Conservation (phyloP, 2,797 vertebrate genomes). For the Falco columbarius region DNA sequence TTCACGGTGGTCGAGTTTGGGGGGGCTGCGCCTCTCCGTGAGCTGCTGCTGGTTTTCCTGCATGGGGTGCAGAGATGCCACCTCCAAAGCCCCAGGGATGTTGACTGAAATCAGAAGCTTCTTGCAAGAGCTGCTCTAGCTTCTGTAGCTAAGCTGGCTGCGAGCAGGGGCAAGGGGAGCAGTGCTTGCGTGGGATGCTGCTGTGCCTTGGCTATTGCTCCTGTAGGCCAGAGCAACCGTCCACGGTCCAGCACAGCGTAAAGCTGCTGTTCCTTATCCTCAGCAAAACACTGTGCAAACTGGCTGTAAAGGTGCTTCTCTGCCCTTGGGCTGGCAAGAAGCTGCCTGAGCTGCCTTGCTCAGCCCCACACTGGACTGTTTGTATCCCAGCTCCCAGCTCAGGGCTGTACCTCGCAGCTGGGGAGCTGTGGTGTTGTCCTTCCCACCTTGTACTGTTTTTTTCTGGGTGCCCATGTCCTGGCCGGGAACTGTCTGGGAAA, state of each 20-base stretch:
- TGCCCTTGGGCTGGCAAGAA: not conserved
- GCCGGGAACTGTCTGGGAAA: not conserved
- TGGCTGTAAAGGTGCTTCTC: not conserved
- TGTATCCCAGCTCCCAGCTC: not conserved
- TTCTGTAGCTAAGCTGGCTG: not conserved
- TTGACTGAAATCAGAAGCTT: not conserved
- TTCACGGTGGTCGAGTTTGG: accelerated
- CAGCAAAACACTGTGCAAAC: not conserved
- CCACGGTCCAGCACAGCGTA: too few relatives aligned
- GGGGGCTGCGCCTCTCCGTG: not conserved
- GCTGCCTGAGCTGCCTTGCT: not conserved
- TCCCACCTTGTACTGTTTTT: not conserved
- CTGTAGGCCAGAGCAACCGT: not conserved
- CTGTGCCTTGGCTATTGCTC: not conserved
- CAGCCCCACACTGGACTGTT: not conserved
- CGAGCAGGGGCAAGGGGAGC: not conserved
- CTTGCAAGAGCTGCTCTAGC: not conserved
- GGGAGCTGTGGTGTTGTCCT: not conserved
- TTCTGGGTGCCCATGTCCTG: not conserved
- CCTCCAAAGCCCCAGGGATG: not conserved
- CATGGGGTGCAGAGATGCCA: not conserved
- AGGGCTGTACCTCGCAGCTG: accelerated
- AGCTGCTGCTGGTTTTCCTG: not conserved
- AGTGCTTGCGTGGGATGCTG: not conserved
- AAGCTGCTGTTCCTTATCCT: not conserved